Conservation (phyloP, 1,140 invertebrate genomes). For the Zeugodacus cucurbitae region DNA sequence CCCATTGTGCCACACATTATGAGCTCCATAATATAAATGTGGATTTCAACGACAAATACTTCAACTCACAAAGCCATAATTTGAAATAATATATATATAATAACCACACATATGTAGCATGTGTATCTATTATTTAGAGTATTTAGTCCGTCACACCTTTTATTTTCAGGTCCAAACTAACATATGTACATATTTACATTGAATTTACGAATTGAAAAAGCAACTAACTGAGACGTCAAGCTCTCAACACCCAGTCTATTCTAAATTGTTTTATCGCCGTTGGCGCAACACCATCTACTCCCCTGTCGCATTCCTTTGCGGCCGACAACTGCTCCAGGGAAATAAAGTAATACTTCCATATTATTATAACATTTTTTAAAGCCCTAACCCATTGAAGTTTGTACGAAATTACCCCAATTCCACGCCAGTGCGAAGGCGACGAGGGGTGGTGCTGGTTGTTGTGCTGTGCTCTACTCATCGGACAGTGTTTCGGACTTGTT, state of each 20-base stretch:
- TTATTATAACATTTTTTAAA: background rate
- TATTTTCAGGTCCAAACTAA: background rate
- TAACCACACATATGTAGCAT: too few relatives aligned
- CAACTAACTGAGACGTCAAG: background rate
- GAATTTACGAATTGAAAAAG: background rate
- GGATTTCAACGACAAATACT: too few relatives aligned
- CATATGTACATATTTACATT: background rate
- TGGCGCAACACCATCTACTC: background rate
- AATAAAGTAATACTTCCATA: background rate
- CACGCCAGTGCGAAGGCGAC: background rate
- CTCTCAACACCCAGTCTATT: background rate
- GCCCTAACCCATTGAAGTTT: background rate
- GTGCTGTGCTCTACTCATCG: background rate
- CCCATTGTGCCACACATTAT: too few relatives aligned
- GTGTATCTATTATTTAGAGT: background rate
- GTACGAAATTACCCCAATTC: background rate
- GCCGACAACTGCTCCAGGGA: background rate
- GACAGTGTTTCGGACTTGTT: background rate
- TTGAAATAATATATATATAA: too few relatives aligned
- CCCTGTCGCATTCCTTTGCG: background rate
- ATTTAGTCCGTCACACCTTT: background rate
- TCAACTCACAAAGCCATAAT: too few relatives aligned
- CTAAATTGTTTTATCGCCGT: background rate
- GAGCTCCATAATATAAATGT: too few relatives aligned
- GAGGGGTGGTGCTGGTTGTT: too few relatives aligned